These are phyloP conservation scores for Chloroceryle amazona DNA, from an alignment of 2,797 vertebrate genomes.

Conservation along the genomic window DNA sequence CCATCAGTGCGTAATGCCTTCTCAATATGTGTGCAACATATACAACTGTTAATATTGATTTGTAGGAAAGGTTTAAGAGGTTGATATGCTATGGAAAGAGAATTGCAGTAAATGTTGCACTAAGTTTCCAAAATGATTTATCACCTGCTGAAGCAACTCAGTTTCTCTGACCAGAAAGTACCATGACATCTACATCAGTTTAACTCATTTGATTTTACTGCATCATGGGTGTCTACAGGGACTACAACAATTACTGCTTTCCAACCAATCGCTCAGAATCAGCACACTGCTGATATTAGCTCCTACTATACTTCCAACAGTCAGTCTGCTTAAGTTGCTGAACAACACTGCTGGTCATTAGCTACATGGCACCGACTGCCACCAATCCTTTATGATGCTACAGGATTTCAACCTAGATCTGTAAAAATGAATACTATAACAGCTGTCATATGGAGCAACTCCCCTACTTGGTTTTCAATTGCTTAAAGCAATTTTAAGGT, in stretches of 20 bases:
- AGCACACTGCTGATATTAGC: neutral
- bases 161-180: conserved; percentile 24
- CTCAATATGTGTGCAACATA: conserved; percentile 61
- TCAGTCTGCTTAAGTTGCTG: neutral
- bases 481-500: no score
- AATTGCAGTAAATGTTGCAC: conserved; percentile 10
- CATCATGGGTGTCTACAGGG: neutral
- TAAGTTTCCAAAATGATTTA: conserved; percentile 32
- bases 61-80: conserved; percentile 62
- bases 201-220: neutral
- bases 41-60: conserved; percentile 77
- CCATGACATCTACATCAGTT: neutral
- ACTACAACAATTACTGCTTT: neutral
- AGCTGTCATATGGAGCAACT: neutral
- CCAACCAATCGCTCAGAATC: neutral
- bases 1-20: conserved; percentile 69
- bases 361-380: neutral
- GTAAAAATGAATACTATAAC: neutral
- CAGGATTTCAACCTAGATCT: neutral
- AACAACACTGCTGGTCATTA: neutral
- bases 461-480: neutral
- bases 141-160: neutral
- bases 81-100: conserved; percentile 31
- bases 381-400: neutral
- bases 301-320: neutral